Conservation (phyloP, 2,113 vertebrate genomes). For the Gadus chalcogrammus region DNA sequence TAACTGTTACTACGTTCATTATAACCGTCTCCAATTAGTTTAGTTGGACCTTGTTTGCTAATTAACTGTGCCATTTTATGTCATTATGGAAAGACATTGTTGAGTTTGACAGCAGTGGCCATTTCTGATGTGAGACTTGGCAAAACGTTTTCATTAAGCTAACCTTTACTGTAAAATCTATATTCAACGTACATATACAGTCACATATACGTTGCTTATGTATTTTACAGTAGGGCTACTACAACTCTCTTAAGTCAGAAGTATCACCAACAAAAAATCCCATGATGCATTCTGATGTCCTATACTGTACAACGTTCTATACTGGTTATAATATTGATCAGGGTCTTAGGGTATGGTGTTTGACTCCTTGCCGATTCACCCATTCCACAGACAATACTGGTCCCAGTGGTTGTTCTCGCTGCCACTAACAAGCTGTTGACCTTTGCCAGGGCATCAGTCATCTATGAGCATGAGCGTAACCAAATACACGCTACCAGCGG, state of each 20-base stretch:
- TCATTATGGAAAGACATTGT: no score
- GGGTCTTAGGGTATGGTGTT: no score
- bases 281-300: not conserved
- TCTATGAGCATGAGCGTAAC: conserved; percentile 61
- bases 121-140: no score
- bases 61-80: no score
- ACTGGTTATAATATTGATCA: no score
- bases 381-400: no score
- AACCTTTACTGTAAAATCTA: not conserved
- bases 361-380: no score
- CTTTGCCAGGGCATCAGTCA: conserved; percentile 48
- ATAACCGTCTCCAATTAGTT: no score
- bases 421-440: conserved; percentile 61
- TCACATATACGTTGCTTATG: not conserved
- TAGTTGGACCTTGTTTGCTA: no score
- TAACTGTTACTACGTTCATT: no score
- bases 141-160: no score
- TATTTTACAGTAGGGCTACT: not conserved
- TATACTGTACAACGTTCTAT: not conserved
- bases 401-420: conserved; percentile 28
- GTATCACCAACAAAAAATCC: not conserved
- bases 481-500: conserved; percentile 42
- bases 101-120: no score
- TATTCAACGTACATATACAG: not conserved
- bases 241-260: not conserved